Percentiles rank a stretch among this genome's conserved stretches.
Conservation (phyloP, 2,113 vertebrate species). For the Speoplatyrhinus poulsoni region DNA sequence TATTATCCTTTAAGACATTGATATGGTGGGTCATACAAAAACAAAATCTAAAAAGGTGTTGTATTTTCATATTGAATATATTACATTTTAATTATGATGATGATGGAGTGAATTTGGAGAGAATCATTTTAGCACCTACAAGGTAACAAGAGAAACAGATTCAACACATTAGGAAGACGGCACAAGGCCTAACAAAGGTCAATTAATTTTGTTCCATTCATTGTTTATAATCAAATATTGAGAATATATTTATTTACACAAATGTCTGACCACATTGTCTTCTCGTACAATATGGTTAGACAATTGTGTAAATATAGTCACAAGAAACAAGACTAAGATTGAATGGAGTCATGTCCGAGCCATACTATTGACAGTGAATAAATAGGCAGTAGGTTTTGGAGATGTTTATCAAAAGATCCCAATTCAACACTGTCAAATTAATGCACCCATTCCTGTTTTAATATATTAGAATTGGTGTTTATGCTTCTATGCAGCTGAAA, state of each 20-base stretch:
- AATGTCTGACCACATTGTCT: too few species aligned
- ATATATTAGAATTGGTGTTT: constrained; percentile 25
- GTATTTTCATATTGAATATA: too few species aligned
- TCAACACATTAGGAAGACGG: too few species aligned
- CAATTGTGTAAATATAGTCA: constrained; percentile 43
- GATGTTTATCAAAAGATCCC: constrained; percentile 59
- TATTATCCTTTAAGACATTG: background rate
- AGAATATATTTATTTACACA: too few species aligned
- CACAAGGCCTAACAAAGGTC: background rate
- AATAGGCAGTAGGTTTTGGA: constrained; percentile 52
- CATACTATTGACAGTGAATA: constrained; percentile 32
- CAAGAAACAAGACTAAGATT: constrained; percentile 32
- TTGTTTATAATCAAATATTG: too few species aligned
- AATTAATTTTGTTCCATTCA: too few species aligned
- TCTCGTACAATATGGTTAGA: too few species aligned
- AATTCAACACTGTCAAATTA: constrained; percentile 68
- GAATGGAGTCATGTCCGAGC: constrained; percentile 7
- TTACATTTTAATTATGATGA: constrained; percentile 13
- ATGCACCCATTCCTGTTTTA: constrained; percentile 47
- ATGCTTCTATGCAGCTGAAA: constrained; percentile 1
- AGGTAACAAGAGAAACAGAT: too few species aligned
- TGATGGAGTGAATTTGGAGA: background rate
- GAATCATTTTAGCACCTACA: too few species aligned
- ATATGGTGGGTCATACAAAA: too few species aligned
- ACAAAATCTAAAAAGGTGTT: too few species aligned